A percentile compares a stretch with the other conserved stretches of the same genome.
These are phyloP conservation scores for Babyrousa celebensis DNA, from an alignment of 2,797 vertebrate genomes.

Conservation along the genomic window DNA sequence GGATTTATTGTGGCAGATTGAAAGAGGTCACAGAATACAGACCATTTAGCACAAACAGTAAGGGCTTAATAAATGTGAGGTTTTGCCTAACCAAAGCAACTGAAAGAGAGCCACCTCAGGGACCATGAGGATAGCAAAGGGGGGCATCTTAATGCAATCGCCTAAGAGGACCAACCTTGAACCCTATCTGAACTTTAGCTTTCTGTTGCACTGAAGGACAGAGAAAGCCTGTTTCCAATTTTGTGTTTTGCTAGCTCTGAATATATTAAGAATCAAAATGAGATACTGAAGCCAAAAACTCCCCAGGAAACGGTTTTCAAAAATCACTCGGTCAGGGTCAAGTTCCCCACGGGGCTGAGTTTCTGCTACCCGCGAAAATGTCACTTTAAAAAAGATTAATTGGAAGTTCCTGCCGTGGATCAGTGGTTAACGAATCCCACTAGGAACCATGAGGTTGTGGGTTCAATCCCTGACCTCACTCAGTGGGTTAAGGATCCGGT, in stretches of 20 bases:
- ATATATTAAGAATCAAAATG: slow-evolving; percentile 23
- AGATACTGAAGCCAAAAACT: background rate
- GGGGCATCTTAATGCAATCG: background rate
- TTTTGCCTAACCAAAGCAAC: background rate
- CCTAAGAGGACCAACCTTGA: background rate
- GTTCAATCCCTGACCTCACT: no score
- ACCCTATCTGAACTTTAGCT: background rate
- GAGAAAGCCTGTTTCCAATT: background rate
- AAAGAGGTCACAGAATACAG: background rate
- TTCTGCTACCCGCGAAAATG: background rate
- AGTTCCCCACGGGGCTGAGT: background rate
- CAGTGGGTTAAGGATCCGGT: no score
- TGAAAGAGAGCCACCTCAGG: background rate
- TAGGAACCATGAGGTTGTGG: no score
- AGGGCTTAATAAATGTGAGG: background rate
- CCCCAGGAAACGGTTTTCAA: background rate
- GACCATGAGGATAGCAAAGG: background rate
- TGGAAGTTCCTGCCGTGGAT: no score
- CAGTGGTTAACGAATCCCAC: no score
- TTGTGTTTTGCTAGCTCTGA: slow-evolving; percentile 35
- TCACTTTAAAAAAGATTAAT: background rate
- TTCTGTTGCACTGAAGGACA: background rate
- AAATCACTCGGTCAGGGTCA: background rate
- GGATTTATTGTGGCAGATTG: background rate
- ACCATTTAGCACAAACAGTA: background rate